A percentile compares a stretch with the other conserved stretches of the same genome.
Conservation (phyloP, 2,113 vertebrate species). For the Scortum barcoo region DNA sequence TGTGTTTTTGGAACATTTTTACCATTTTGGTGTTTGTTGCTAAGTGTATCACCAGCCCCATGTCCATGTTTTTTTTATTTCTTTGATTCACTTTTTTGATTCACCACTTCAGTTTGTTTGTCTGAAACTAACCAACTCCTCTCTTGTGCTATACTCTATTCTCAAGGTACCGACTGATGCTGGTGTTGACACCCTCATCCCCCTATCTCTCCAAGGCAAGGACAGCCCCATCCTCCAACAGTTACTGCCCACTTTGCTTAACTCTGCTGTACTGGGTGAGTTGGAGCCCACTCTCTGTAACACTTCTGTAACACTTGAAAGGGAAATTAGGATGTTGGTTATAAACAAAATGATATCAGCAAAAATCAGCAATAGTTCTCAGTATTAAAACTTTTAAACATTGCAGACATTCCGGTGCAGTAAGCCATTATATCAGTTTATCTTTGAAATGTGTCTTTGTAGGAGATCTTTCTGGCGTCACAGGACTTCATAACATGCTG, state of each 20-base stretch:
- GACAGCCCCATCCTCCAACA: constrained; percentile 83
- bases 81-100: background rate
- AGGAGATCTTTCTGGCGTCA: constrained; percentile 88
- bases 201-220: constrained; percentile 83
- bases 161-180: constrained; percentile 72
- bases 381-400: background rate
- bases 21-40: background rate
- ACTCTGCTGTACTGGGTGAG: constrained; percentile 87
- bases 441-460: constrained; percentile 42
- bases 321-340: background rate
- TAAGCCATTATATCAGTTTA: background rate
- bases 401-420: background rate
- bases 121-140: background rate
- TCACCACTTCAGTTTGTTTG: background rate
- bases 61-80: background rate
- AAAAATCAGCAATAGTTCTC: background rate
- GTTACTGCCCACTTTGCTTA: constrained; percentile 87
- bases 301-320: background rate
- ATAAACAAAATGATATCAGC: background rate
- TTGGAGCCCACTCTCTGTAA: background rate
- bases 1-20: background rate
- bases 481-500: constrained; percentile 83
- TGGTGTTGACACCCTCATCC: constrained; percentile 78
- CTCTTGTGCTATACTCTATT: constrained; percentile 16
- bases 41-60: background rate